Conservation (phyloP, 2,113 vertebrate species). For the Galeopterus variegatus region DNA sequence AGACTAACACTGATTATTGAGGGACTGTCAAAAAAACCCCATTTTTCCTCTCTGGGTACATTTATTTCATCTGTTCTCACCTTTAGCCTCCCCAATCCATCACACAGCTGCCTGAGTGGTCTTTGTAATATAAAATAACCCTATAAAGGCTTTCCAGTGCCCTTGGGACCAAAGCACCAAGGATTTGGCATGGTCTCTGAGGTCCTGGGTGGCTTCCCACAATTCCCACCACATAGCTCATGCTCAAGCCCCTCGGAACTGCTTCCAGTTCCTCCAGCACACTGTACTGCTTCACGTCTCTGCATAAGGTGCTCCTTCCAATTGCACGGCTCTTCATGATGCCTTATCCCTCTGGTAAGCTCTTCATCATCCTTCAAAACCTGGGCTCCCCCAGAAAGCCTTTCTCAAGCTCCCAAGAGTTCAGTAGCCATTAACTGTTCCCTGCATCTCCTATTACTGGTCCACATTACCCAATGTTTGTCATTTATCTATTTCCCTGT, state of each 20-base stretch:
- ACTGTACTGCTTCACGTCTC: not conserved
- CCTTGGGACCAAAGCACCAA: not conserved
- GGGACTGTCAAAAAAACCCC: not conserved
- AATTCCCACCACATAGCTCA: not conserved
- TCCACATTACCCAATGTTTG: not conserved
- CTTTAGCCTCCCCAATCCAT: not conserved
- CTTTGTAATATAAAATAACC: not conserved
- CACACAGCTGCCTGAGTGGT: not conserved
- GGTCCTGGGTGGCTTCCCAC: not conserved
- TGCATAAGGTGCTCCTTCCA: not conserved
- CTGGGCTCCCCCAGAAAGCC: not conserved
- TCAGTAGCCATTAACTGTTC: not conserved
- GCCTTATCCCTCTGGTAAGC: not conserved
- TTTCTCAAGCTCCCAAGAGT: not conserved
- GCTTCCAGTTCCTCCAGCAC: not conserved
- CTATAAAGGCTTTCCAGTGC: not conserved
- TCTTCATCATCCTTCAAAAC: constrained; percentile 27
- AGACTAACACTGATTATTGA: not conserved
- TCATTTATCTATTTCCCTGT: not conserved
- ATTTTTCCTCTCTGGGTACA: not conserved
- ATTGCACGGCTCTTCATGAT: not conserved
- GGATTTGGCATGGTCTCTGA: not conserved
- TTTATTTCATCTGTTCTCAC: not conserved
- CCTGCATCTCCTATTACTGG: not conserved
- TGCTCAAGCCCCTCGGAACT: not conserved